Conservation (phyloP, 2,888 invertebrate species). For the Netelia fuscicornis region DNA sequence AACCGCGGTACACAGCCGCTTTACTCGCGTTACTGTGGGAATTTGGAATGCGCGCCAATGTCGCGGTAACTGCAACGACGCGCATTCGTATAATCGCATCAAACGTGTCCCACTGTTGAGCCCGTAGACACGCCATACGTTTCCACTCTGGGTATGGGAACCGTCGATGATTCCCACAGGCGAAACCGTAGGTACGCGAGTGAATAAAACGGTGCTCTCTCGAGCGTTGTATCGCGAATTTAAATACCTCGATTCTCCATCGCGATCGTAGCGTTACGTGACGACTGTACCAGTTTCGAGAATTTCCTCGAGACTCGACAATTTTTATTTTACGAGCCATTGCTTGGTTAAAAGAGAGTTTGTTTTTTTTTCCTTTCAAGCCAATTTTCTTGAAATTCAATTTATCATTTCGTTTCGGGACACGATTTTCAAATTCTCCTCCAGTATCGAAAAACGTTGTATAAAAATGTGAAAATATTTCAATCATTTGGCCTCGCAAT, state of each 20-base stretch:
- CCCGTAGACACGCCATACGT: background rate
- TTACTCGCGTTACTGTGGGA: conserved; percentile 15
- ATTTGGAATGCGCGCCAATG: conserved; percentile 16
- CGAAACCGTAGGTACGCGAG: conserved; percentile 12
- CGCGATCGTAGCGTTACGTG: background rate
- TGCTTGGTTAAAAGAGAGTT: no score
- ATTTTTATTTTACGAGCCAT: background rate
- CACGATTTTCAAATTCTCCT: no score
- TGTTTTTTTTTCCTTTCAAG: no score
- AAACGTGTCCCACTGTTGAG: conserved; percentile 13
- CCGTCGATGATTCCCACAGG: conserved; percentile 75
- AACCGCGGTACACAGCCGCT: background rate
- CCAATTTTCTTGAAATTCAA: no score
- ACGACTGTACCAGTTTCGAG: background rate
- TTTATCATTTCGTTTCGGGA: no score
- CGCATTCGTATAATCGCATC: conserved; percentile 68
- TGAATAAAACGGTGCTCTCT: background rate
- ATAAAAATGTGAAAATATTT: no score
- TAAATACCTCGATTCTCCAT: background rate
- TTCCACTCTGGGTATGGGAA: conserved; percentile 76
- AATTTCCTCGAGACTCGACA: background rate
- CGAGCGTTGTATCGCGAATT: conserved; percentile 31
- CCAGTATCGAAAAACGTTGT: no score
- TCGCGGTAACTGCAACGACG: conserved; percentile 32
- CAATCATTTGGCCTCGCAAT: background rate